Evolutionary conservation across 2,888 invertebrate species (phyloP), one percentile per base, ranked within the genome.

Genomic region (Hoplodrina blanda): DNA sequence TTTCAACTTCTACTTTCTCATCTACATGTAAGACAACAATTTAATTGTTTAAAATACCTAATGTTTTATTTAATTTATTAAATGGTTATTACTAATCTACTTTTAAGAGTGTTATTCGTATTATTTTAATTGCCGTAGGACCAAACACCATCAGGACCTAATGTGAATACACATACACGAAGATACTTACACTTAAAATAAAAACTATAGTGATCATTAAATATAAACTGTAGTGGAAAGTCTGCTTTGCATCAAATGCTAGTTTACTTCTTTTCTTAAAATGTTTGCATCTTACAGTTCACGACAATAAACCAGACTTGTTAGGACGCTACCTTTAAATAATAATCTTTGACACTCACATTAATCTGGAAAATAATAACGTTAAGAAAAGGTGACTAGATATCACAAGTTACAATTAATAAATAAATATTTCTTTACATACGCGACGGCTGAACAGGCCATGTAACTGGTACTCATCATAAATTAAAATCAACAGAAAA

Each of bases 171-270:
- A 55, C 46, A 52, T 69, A 67, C 57, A 73, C 50, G 67, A 66
- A 44, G 41, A 68, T 33, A 57, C 53, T 64, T 80, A 73, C 65
- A 76, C 60, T 65, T 67, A 60, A 62, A 70, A 52, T 76, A 73
- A 60, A 62, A 66, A 63, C 82, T 81, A 81, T 20, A 70, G 55
- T 62, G 65, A 64, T 78, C 67, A 70, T 78, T 78, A 62, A 73
- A 76, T 73, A 79, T 82, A 88, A 85, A 83, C 84, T 83, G 84
- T 85, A 86, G 80, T 91, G 91, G 90, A 91, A 92, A 91, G 90
- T 90, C 79, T 89, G 83, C 75, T 87, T 89, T 85, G 78, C 73
- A 84, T 69, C 78, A 90, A 93, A 92, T 91, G 90, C 89, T 70
- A 73, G 70, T 82, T 70, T 77, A 57, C 78, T 70, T 74, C 61